A percentile compares a stretch with the other conserved stretches of the same genome.
Conservation (phyloP, 2,888 invertebrate genomes). For the Troilus luridus region DNA sequence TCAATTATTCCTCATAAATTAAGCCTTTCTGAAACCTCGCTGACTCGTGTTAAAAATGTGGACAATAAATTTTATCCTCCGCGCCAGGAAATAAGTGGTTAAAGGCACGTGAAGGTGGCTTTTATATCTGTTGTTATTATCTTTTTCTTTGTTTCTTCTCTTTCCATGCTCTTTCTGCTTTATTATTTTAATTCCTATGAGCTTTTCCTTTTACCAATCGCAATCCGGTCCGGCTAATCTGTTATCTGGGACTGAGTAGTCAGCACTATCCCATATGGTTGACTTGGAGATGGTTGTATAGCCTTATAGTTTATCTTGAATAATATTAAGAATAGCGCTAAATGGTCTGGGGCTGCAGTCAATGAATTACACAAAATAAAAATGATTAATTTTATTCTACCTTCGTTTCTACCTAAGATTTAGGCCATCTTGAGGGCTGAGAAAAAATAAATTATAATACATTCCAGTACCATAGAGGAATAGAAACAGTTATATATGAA, state of each 20-base stretch:
- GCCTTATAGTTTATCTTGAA: not conserved
- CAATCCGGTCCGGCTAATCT: slow-evolving; percentile 19
- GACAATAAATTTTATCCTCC: slow-evolving; percentile 34
- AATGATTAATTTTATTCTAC: too few species aligned
- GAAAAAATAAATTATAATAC: too few species aligned
- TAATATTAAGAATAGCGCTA: not conserved
- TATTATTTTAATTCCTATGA: slow-evolving; percentile 19
- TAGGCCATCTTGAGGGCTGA: too few species aligned
- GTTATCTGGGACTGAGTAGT: not conserved
- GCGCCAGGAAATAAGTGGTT: slow-evolving; percentile 35
- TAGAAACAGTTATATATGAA: too few species aligned
- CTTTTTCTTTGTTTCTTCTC: slow-evolving; percentile 26
- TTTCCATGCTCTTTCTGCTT: not conserved
- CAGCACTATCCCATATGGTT: not conserved
- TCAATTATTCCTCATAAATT: slow-evolving; percentile 57
- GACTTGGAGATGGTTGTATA: not conserved
- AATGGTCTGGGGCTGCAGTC: not conserved
- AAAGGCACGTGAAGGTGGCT: slow-evolving; percentile 52
- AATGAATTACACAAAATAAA: too few species aligned
- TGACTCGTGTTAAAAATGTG: slow-evolving; percentile 57
- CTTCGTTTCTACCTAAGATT: too few species aligned
- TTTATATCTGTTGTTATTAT: slow-evolving; percentile 14
- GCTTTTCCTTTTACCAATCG: slow-evolving; percentile 25
- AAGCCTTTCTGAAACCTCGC: slow-evolving; percentile 54
- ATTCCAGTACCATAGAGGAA: too few species aligned